A percentile compares a stretch with the other conserved stretches of the same genome.
Conservation (phyloP, 2,888 invertebrate genomes). For the Willowsia nigromaculata region DNA sequence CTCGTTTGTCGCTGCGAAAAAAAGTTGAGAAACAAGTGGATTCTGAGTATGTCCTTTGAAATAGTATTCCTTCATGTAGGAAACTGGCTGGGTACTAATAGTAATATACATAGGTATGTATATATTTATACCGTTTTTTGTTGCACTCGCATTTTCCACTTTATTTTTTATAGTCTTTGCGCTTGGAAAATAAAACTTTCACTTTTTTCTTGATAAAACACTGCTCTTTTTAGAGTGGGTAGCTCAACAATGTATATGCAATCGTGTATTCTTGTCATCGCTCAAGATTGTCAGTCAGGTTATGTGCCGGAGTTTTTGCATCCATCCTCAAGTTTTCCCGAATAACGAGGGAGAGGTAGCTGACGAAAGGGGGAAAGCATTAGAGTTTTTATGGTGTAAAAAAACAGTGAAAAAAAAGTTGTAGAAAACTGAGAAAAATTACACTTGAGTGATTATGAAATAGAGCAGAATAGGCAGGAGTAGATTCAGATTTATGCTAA, state of each 20-base stretch:
- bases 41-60: background rate
- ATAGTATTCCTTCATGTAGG: background rate
- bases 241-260: background rate
- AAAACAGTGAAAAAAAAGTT: background rate
- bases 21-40: background rate
- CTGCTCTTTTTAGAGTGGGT: background rate
- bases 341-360: background rate
- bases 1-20: background rate
- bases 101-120: no score
- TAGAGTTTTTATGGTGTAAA: background rate
- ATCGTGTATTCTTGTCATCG: background rate
- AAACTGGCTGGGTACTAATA: no score
- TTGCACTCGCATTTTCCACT: background rate
- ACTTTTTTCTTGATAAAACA: background rate
- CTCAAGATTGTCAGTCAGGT: background rate
- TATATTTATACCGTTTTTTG: no score
- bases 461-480: background rate
- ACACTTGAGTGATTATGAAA: background rate
- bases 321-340: background rate
- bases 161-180: background rate
- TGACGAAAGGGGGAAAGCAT: background rate
- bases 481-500: constrained; percentile 42
- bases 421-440: background rate
- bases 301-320: background rate
- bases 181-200: background rate